Evolutionary conservation across 2,888 invertebrate genomes (phyloP), one percentile per base, ranked within the genome.

Genomic region (Oscheius onirici): DNA sequence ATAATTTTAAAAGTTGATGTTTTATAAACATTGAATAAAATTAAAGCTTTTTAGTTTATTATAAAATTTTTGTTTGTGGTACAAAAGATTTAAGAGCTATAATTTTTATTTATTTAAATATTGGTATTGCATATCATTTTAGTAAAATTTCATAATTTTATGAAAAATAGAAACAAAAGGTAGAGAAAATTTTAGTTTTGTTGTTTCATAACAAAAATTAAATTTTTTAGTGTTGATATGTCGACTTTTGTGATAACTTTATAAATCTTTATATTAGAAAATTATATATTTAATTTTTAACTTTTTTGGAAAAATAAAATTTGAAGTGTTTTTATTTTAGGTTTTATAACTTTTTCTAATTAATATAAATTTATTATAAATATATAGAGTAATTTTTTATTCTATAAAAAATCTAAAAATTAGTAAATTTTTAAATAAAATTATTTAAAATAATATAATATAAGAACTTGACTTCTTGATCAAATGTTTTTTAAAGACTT

Each of bases 121-220:
- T 78, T 77, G 72, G 77, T 79, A 74, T 78, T 77, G 74, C 74
- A 78, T 73, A 79, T 73, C 92, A 92, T 92, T 92, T 71, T 60
- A 76, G 69, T 92, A 92, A 89, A 77, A 77, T 77, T 72, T 75
- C 65, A 79, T 74, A 69, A n/a, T 52, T 67, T 61, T 49, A 73
- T 72, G 71, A 74, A 73, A 73, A 76, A 76, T 76, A 76, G 76
- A 78, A 76, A 76, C 49, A 78, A 73, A 76, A 72, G 72, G 76
- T 78, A 75, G 74, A 76, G 63, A 51, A 71, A 70, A 71, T 71
- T 67, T 43, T 75, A 70, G 68, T 78, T 79, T 79, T 79, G 70
- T 66, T 78, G 79, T 79, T 77, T 74, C 75, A 79, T 74, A 74
- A 43, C 76, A 73, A 80, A 77, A 75, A 81, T 70, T 71, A 75